Conservation (phyloP, 2,797 vertebrate genomes). For the Cirrhinus mrigala region DNA sequence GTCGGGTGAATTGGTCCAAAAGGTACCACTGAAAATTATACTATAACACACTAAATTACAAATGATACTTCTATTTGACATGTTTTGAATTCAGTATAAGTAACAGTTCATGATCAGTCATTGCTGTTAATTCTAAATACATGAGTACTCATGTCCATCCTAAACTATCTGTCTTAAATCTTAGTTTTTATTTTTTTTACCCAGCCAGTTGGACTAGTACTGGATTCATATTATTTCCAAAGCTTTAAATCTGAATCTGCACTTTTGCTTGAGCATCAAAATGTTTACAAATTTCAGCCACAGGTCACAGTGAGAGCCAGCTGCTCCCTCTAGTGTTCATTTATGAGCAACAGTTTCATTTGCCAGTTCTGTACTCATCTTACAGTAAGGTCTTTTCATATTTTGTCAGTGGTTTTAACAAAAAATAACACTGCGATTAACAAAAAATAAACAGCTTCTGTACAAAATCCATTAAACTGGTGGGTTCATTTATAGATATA, state of each 20-base stretch:
- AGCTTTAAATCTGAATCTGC: background rate
- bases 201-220: too few species aligned
- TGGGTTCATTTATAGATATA: background rate
- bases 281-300: background rate
- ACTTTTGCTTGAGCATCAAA: constrained; percentile 5
- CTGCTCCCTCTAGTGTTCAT: constrained; percentile 36
- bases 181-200: background rate
- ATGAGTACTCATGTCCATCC: background rate
- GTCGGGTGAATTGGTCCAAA: background rate
- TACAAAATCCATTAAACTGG: background rate
- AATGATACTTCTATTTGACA: background rate
- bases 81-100: background rate
- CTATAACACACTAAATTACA: background rate
- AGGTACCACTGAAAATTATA: background rate
- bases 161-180: background rate
- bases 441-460: too few species aligned
- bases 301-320: constrained; percentile 5
- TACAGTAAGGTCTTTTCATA: background rate
- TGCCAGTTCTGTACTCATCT: background rate
- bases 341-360: background rate
- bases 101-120: background rate
- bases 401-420: background rate
- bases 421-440: too few species aligned
- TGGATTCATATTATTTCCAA: background rate
- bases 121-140: background rate